Percentiles rank a stretch among this genome's conserved stretches.
Conservation (phyloP, 2,888 invertebrate species). For the Andrena marginata region DNA sequence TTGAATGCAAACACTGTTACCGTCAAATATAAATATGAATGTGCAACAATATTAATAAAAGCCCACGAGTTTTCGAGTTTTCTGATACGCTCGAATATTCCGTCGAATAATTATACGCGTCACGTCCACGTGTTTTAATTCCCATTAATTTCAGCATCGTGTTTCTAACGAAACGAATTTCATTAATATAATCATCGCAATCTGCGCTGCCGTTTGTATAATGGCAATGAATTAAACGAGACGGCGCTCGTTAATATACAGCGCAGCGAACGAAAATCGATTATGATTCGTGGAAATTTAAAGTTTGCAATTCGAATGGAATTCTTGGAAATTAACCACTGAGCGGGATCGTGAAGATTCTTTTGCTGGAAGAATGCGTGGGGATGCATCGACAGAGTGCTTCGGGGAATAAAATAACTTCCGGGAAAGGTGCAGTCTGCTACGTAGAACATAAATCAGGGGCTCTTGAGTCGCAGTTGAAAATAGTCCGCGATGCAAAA, state of each 20-base stretch:
- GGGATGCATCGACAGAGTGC: neutral
- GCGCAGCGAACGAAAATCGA: neutral
- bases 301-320: neutral
- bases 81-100: too few species aligned
- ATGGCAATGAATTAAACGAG: too few species aligned
- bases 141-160: neutral
- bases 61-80: too few species aligned
- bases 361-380: neutral
- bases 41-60: neutral
- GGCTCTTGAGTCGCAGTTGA: slow-evolving; percentile 27
- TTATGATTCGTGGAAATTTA: neutral
- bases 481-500: slow-evolving; percentile 42
- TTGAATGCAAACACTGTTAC: neutral
- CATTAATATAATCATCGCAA: neutral
- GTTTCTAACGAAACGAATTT: neutral
- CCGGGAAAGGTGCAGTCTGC: slow-evolving; percentile 9
- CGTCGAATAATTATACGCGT: neutral
- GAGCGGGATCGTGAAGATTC: neutral
- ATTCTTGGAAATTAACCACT: neutral
- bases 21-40: neutral
- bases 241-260: too few species aligned
- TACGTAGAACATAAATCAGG: slow-evolving; percentile 33
- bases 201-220: too few species aligned
- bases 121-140: neutral
- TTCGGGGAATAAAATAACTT: slow-evolving; percentile 35